Base-by-base conservation (phyloP, 2,888 invertebrate species). In the Patella ulyssiponensis region DNA sequence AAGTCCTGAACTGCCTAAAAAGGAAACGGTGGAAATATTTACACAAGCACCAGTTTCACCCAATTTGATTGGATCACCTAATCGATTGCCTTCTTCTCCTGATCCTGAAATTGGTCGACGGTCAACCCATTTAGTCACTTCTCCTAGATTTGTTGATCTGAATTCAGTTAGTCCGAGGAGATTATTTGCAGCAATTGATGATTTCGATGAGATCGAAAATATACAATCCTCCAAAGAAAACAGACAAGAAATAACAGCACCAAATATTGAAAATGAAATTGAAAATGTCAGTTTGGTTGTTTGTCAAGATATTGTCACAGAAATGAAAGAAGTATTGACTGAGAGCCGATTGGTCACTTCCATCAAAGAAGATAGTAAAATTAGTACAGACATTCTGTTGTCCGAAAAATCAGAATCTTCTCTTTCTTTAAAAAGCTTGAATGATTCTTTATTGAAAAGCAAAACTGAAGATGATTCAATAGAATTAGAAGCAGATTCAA, bases 101-200 rank as follows among this genome's bases (percentile, higher is more conserved):
- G 79, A 83, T 53, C 82, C 84, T 14, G 81, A 86, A 23, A 73
- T 79, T 20, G 86, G 85, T 11, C 80, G 87, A 12, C 79, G 87
- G 58, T 89, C 89, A 51, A 89, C 89, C 0, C 88, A 87, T 76
- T 79, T 86, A 17, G 80, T 88, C 17, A 70, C 64, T 17, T 80
- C 81, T 23, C 83, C 83, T 20, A 79, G 76, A 64, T 69, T 80
- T 52, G 53, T 80, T n/a, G 74, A 76, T 15, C 69, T 71, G 2
- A n/a, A 58, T 52, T 58, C 72, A n/a, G 69, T 73, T 14, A 73
- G 27, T 51, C 74, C 71, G 1, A 76, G 74, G n/a, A 77, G 83
- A 69, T 78, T 86, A 2, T 84, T 84, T 70, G 69, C 77, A 15
- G 52, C 75, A 17, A 44, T 75, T 12, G 71, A 58, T 64, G 52